Evolutionary conservation across 2,797 vertebrate species (phyloP), one percentile per base, ranked within the genome.

Genomic region (Sebastes itinus): DNA sequence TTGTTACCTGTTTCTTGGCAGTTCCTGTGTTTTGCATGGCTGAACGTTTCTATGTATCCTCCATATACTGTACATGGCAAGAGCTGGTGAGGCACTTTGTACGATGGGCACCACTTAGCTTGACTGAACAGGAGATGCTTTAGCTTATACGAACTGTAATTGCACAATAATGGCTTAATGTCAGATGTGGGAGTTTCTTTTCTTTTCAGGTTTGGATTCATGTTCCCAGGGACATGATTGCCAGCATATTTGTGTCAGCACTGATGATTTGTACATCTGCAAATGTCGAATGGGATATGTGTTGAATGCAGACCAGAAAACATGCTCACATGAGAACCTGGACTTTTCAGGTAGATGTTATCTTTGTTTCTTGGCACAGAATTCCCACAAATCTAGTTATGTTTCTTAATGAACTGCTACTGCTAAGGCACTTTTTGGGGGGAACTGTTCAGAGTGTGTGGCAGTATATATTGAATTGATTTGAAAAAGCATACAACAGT

Each of bases 271-370:
- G 46, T 92, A 91, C 6, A 80, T 89, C 59, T 96, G 96, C 2
- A 90, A 87, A 77, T 96, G 96, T 89, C 84, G 71, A 1, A 81
- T 75, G 9, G 95, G 95, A 49, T 95, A 92, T 59, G 86, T 64
- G 75, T 84, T 96, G 80, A 96, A 94, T 52, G 79, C 90, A 23
- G 95, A 96, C 74, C 80, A 78, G 83, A 95, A 83, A 66, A 95
- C 90, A 0, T 96, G 96, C 82, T 93, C 94, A 75, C 84, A 91
- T 94, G 85, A 95, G 92, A 80, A 75, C 72, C 73, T 33, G 32
- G 28, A 67, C 23, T 55, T 68, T 83, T 75, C 72, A 59, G 56
- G 59, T 78, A 74, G 58, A 63, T 23, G 52, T 14, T 8, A 42
- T 42, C 1, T 22, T 11, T 33, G 13, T 38, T 32, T 64, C 18